phyloP scores from a whole-genome alignment of 2,797 vertebrate genomes.

The Eupleurogrammus muticus region DNA sequence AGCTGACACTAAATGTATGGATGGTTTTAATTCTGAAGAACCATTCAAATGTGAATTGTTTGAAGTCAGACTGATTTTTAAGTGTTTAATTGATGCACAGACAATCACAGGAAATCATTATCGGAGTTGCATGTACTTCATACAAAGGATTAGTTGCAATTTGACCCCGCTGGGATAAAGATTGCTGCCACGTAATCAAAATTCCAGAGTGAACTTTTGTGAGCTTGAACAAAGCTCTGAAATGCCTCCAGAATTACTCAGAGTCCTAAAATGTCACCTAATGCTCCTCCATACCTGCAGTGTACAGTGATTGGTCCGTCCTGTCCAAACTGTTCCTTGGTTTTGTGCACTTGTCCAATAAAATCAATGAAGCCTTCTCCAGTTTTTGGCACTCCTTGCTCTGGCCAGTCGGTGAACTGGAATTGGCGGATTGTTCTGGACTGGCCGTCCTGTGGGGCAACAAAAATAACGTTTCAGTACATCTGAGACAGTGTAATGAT shows the following conservation, averaged over 20 bases:
- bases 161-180: background rate
- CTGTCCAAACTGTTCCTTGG: conserved; percentile 97
- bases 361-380: conserved; percentile 98
- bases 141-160: background rate
- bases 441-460: conserved; percentile 88
- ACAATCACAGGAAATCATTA: background rate
- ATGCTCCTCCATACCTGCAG: conserved; percentile 87
- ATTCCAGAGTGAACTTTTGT: background rate
- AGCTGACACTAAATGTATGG: background rate
- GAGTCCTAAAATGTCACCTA: background rate
- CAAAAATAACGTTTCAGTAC: conserved; percentile 22
- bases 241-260: background rate
- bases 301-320: conserved; percentile 97
- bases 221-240: background rate
- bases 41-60: background rate
- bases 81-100: background rate
- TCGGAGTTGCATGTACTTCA: conserved; percentile 1
- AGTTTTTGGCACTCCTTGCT: conserved; percentile 97
- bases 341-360: conserved; percentile 98
- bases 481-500: background rate
- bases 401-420: conserved; percentile 98
- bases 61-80: background rate
- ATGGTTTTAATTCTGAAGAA: background rate
- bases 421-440: conserved; percentile 97
- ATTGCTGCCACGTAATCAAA: background rate